Conservation (phyloP, 2,888 invertebrate genomes). For the Lacanobia wlatinum region DNA sequence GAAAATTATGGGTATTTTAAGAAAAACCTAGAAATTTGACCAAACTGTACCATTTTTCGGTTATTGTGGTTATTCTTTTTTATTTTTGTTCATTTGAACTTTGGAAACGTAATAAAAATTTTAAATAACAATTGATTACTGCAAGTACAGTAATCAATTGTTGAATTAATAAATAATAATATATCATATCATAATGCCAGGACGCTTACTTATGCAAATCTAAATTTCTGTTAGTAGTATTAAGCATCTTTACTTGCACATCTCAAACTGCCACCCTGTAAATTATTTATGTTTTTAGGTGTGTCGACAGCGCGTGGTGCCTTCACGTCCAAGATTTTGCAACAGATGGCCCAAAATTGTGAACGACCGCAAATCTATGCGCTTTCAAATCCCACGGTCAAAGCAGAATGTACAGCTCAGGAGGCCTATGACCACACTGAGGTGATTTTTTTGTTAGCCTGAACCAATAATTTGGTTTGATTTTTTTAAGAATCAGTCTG, state of each 20-base stretch:
- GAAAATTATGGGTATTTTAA: too few relatives aligned
- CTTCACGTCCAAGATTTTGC: conserved; percentile 95
- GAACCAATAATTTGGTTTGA: too few relatives aligned
- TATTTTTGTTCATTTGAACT: too few relatives aligned
- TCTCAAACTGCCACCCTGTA: not conserved
- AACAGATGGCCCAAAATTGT: conserved; percentile 95
- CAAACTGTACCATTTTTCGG: too few relatives aligned
- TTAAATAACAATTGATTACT: too few relatives aligned
- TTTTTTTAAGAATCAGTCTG: too few relatives aligned
- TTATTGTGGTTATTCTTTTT: too few relatives aligned
- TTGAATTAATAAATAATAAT: too few relatives aligned
- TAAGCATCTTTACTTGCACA: not conserved
- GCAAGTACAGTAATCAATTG: too few relatives aligned
- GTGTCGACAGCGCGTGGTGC: conserved; percentile 95
- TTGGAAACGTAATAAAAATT: too few relatives aligned
- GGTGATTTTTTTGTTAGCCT: conserved; percentile 81
- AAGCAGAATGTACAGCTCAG: conserved; percentile 98
- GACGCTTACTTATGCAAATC: not conserved
- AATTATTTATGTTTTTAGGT: conserved; percentile 32
- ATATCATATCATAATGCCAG: not conserved
- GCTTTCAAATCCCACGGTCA: conserved; percentile 98
- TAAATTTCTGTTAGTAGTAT: not conserved
- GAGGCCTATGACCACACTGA: conserved; percentile 96
- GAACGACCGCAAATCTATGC: conserved; percentile 98
- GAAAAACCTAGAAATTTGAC: too few relatives aligned